Conservation (phyloP, 2,888 invertebrate genomes). For the Tetragnatha montana region DNA sequence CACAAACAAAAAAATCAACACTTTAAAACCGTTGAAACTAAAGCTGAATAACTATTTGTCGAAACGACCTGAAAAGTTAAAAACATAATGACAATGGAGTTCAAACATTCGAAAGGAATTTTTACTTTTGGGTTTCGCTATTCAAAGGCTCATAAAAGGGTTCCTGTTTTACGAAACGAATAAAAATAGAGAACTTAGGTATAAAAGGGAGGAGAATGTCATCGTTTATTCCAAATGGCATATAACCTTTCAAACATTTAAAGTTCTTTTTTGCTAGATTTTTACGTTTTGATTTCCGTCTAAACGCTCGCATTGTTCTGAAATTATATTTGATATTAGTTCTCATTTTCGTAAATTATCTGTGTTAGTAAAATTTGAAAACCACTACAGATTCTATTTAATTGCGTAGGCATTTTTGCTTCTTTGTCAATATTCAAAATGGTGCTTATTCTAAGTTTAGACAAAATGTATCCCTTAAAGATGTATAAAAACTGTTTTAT, state of each 20-base stretch:
- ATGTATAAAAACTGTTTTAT: no score
- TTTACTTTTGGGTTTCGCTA: no score
- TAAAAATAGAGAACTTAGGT: background rate
- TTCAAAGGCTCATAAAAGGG: background rate
- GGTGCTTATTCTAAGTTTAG: no score
- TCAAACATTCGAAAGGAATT: no score
- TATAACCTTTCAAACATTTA: background rate
- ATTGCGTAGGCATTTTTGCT: background rate
- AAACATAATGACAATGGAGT: no score
- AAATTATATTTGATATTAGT: background rate
- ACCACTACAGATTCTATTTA: background rate
- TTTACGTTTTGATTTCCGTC: background rate
- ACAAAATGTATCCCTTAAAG: no score
- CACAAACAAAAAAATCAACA: no score
- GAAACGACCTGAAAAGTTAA: no score
- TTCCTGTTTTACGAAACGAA: background rate
- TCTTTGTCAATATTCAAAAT: background rate
- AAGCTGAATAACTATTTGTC: no score
- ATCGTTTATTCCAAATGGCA: background rate
- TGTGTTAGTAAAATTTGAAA: no score
- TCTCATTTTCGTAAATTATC: background rate
- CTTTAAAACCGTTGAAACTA: no score
- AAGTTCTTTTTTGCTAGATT: background rate
- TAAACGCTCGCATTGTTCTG: background rate
- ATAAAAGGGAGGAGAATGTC: background rate